phyloP scores from a whole-genome alignment of 2,888 invertebrate genomes.

The Capitulum mitella region DNA sequence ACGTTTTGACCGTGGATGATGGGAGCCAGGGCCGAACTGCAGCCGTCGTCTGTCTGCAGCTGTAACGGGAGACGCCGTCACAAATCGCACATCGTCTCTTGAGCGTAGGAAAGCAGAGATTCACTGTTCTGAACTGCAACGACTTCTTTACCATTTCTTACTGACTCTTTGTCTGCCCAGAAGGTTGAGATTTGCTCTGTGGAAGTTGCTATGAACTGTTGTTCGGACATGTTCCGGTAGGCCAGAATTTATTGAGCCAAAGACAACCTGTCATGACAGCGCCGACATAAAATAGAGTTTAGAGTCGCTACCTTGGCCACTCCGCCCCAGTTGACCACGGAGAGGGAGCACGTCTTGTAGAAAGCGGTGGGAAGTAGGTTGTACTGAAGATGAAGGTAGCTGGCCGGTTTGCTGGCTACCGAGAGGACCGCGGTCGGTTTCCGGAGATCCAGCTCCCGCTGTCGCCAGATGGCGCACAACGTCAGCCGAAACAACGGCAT shows the following conservation, averaged over 20 bases:
- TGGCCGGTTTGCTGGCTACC: neutral
- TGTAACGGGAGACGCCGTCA: neutral
- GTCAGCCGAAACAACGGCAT: neutral
- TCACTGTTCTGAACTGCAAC: too few species aligned
- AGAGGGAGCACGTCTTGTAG: neutral
- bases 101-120: too few species aligned
- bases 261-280: too few species aligned
- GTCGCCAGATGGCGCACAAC: neutral
- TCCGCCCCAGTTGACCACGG: neutral
- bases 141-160: too few species aligned
- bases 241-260: too few species aligned
- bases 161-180: too few species aligned
- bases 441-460: neutral
- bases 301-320: neutral
- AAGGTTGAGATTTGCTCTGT: too few species aligned
- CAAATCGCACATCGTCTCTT: too few species aligned
- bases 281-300: too few species aligned
- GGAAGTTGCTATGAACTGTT: too few species aligned
- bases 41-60: neutral
- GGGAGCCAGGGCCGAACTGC: neutral
- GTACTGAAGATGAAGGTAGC: neutral
- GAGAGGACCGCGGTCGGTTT: neutral
- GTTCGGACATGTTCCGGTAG: too few species aligned
- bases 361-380: neutral
- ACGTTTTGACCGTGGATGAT: neutral